These are phyloP conservation scores for Euglossa dilemma DNA, from an alignment of 1,140 invertebrate species.

Conservation along the genomic window DNA sequence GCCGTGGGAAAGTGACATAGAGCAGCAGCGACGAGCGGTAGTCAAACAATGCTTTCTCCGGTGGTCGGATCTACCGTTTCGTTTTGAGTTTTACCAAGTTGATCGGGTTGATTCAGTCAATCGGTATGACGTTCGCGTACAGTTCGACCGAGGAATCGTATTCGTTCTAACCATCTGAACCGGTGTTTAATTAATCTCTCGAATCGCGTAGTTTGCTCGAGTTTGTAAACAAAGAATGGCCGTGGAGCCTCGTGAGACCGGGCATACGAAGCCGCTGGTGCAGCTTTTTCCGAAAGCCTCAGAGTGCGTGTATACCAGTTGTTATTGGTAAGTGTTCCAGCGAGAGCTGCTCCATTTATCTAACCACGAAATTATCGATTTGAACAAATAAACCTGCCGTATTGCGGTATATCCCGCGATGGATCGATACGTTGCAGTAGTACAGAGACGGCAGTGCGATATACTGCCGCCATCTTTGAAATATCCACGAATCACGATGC, in stretches of 20 bases:
- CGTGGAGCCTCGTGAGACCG: slow-evolving; percentile 72
- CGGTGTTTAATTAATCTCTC: neutral
- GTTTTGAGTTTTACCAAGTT: slow-evolving; percentile 14
- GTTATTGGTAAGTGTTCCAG: slow-evolving; percentile 82
- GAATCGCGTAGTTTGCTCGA: slow-evolving; percentile 11
- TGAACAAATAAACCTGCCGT: slow-evolving; percentile 60
- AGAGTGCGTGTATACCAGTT: slow-evolving; percentile 83
- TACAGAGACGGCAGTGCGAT: slow-evolving; percentile 44
- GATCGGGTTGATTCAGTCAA: neutral
- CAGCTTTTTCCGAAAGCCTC: slow-evolving; percentile 79
- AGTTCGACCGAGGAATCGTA: neutral
- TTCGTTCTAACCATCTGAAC: slow-evolving; percentile 19
- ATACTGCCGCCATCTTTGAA: slow-evolving; percentile 43
- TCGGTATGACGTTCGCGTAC: slow-evolving; percentile 30
- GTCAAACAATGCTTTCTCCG: slow-evolving; percentile 50
- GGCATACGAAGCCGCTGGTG: slow-evolving; percentile 79
- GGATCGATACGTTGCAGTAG: slow-evolving; percentile 66
- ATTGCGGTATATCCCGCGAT: slow-evolving; percentile 58
- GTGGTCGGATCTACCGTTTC: slow-evolving; percentile 1
- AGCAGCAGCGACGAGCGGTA: slow-evolving; percentile 21
- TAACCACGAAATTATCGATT: slow-evolving; percentile 34
- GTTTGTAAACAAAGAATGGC: slow-evolving; percentile 75
- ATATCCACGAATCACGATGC: slow-evolving; percentile 39
- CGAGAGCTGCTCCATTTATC: neutral
- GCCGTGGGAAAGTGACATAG: slow-evolving; percentile 8